These are phyloP conservation scores for Xyrichtys novacula DNA, from an alignment of 2,797 vertebrate species.

Conservation along the genomic window DNA sequence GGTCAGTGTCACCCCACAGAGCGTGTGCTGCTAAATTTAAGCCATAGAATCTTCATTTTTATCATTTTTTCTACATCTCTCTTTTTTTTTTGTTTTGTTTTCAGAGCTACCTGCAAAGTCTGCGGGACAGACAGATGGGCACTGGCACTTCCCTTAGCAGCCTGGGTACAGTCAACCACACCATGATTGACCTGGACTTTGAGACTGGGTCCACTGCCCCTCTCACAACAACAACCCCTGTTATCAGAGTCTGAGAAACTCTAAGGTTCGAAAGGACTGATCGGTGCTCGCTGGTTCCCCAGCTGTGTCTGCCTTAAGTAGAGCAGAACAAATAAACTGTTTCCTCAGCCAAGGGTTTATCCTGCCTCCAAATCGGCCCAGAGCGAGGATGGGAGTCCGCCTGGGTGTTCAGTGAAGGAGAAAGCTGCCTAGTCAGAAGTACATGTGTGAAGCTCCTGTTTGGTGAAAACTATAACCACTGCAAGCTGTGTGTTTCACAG, in stretches of 20 bases:
- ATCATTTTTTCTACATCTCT: constrained; percentile 10
- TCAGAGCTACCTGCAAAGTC: constrained; percentile 92
- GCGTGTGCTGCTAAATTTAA: constrained; percentile 61
- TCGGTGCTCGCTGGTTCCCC: constrained; percentile 26
- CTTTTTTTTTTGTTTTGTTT: constrained; percentile 13
- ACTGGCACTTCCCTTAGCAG: constrained; percentile 86
- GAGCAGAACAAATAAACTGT: constrained; percentile 32
- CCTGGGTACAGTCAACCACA: constrained; percentile 81
- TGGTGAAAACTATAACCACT: constrained; percentile 69
- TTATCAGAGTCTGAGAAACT: constrained; percentile 81
- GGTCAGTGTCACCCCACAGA: constrained; percentile 84
- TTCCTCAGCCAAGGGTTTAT: constrained; percentile 8
- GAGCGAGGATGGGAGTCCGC: constrained; percentile 3
- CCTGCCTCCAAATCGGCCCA: constrained; percentile 13
- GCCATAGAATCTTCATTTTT: constrained; percentile 2
- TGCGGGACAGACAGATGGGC: constrained; percentile 87
- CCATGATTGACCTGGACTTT: constrained; percentile 87
- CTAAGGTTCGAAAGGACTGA: constrained; percentile 34
- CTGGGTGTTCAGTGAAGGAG: constrained; percentile 31
- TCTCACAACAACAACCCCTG: constrained; percentile 83
- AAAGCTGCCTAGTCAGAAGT: constrained; percentile 37
- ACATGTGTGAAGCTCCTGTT: constrained; percentile 30
- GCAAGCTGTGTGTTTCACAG: constrained; percentile 54
- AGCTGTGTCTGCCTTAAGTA: constrained; percentile 40
- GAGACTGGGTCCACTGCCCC: constrained; percentile 88